Evolutionary conservation across 2,888 invertebrate species (phyloP), one percentile per base, ranked within the genome.

Genomic region (Willowsia nigromaculata): DNA sequence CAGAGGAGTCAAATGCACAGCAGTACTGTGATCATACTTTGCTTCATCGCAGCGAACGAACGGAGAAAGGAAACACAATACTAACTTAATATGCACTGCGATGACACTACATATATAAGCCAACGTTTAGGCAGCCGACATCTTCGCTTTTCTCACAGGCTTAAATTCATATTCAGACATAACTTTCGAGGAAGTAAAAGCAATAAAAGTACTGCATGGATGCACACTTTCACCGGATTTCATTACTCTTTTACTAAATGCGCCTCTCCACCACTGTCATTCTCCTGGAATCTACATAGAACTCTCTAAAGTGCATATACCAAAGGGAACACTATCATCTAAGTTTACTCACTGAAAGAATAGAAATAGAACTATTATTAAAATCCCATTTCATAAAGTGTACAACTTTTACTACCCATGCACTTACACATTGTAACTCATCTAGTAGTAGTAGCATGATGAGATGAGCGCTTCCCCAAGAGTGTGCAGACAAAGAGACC

Each of bases 161-260:
- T 9, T 37, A 40, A 80, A 33, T 27, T 59, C 37, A 80, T 37
- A 56, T 56, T 78, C n/a, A 37, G n/a, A 27, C 59, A 74, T 40
- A 80, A 80, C 80, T 56, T 80, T 80, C 18, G 25, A 59, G 80
- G 56, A 80, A 59, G 59, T 33, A 22, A 33, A 33, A 56, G 80
- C 80, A 80, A 80, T 80, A 80, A 80, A 80, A 59, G 84, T 43
- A 43, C 37, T 81, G 81, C 81, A 81, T 62, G 81, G 62, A 62
- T 81, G 81, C 81, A 81, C 81, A 81, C 62, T 43, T 78, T 78
- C 59, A 62, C 62, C 43, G 43, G 47, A 37, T 81, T 81, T 81
- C 81, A 81, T 59, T 81, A 62, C 62, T 62, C 62, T 59, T 80
- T 59, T 47, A 25, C 18, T 25, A 50, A 27, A 7, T 50, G 22